A percentile compares a stretch with the other conserved stretches of the same genome.
Evolutionary conservation across 2,888 invertebrate genomes (phyloP).

Genomic region (Pseudococcus viburni): DNA sequence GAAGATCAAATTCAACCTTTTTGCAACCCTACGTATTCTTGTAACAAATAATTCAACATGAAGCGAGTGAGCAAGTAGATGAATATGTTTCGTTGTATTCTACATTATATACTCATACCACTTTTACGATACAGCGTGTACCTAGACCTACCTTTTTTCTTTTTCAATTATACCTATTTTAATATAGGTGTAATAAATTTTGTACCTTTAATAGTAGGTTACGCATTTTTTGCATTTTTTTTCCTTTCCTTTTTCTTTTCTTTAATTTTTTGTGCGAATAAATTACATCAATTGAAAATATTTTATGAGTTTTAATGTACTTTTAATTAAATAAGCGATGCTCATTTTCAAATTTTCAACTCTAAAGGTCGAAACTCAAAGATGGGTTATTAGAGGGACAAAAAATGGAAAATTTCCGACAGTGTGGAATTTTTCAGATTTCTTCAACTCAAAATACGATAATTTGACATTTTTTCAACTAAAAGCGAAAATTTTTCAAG

Average conservation of each 20-base stretch:
- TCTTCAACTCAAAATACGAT: too few relatives aligned
- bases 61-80: not conserved
- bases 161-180: conserved; percentile 6
- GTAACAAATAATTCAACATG: not conserved
- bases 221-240: not conserved
- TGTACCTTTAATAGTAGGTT: conserved; percentile 44
- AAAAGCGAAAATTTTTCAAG: too few relatives aligned
- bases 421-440: too few relatives aligned
- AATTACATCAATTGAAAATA: conserved; percentile 33
- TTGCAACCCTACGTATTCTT: not conserved
- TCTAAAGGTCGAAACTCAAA: too few relatives aligned
- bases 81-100: not conserved
- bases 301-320: not conserved
- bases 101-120: not conserved
- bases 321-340: not conserved
- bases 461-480: too few relatives aligned
- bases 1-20: conserved; percentile 72
- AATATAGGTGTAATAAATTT: conserved; percentile 1
- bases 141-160: not conserved
- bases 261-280: conserved; percentile 1
- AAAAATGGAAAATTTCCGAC: too few relatives aligned
- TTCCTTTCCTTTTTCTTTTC: not conserved
- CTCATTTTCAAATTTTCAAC: too few relatives aligned
- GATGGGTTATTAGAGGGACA: too few relatives aligned
- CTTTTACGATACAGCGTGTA: not conserved